Evolutionary conservation across 1,140 invertebrate genomes (phyloP), one percentile per base, ranked within the genome.

Genomic region (Neotoxoptera formosana): DNA sequence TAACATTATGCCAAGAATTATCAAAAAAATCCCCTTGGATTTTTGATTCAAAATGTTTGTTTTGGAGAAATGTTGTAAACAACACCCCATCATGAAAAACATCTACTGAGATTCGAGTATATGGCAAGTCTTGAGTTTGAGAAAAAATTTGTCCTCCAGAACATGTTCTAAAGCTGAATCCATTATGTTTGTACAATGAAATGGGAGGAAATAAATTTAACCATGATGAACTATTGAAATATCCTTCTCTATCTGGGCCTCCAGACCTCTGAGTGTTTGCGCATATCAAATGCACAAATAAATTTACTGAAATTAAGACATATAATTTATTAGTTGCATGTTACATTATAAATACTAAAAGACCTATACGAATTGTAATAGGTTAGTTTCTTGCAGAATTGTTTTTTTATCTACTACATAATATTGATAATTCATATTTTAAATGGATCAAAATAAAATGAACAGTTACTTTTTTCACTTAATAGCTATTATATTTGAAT

Each of bases 1-100:
- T 96, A n/a, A 97, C 96, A 94, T 96, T 97, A 95, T 98, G 97
- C 98, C 98, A 98, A 94, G 95, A 96, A 95, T 98, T 98, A 95
- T 98, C 97, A 25, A 98, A 95, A 93, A 97, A 96, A 94, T 96
- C 96, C 56, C 96, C 96, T 90, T 95, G 96, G n/a, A 98, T 95
- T 90, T 95, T 95, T 2, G 96, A 96, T 94, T 97, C 97, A 94
- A 96, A 96, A 51, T 95, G 95, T 94, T 95, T 96, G 94, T 94
- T 96, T 95, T 94, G 95, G 11, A 97, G 95, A 36, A 96, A 97
- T 94, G 96, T 96, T 83, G 97, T 95, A 94, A 97, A 96, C 91
- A 97, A 96, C 94, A 96, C 96, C 94, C 97, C 96, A 91, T 97
- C 95, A 93, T 96, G 96, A 95, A 96, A 96, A 94, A 96, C 96